Base-by-base conservation (phyloP, 2,888 invertebrate genomes). In the Cistogaster globosa region DNA sequence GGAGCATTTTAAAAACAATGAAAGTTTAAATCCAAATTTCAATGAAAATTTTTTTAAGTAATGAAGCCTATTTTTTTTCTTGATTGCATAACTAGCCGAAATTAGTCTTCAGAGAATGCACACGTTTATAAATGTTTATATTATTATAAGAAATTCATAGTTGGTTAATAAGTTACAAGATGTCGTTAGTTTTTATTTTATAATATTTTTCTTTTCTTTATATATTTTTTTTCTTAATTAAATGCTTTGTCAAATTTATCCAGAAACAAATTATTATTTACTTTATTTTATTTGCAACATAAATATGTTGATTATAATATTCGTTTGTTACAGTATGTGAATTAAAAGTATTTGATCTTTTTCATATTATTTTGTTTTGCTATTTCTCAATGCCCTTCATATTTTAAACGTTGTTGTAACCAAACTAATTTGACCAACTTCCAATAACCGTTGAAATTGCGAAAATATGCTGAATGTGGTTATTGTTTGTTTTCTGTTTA, bases 401-500 rank as follows among this genome's bases (percentile, higher is more conserved):
- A 12, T 8, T 8, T 6, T 8, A 51, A 55, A 18, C 55, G 20
- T 55, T n/a, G 20, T 42, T 32, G 42, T n/a, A 26, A 16, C 20
- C 42, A 20, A 51, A 60, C 53, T 26, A 67, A n/a, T 20, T 60
- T 80, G 22, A 75, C 62, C 63, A 65, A 75, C 14, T 65, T 53
- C 62, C 53, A 65, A 69, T 42, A 71, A 55, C 20, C 60, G 81
- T 69, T 68, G 22, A 78, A 78, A 82, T 65, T 87, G 67, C 69
- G 76, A 85, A 87, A 87, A 87, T 86, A 84, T 87, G 87, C 87
- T 87, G 86, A 87, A 80, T 87, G 76, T 67, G 86, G 81, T 85
- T 86, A 87, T 87, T 87, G 86, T 79, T 84, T 75, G 82, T 84
- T 86, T 83, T 81, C 83, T 53, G 63, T 83, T 80, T 86, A 86